Evolutionary conservation across 2,797 vertebrate species (phyloP).

Genomic region (Coilia nasus): DNA sequence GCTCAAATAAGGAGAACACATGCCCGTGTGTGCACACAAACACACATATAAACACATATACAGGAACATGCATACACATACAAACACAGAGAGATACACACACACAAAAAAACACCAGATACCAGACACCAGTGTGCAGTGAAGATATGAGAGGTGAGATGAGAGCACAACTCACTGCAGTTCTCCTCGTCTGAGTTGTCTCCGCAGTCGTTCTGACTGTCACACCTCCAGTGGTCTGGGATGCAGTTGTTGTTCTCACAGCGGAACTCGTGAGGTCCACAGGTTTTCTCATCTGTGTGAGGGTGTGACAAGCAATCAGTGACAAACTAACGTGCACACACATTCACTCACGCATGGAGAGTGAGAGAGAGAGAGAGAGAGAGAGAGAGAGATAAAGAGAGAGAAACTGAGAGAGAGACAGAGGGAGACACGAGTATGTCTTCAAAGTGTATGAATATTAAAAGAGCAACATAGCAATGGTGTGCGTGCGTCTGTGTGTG

Average conservation of each 20-base stretch:
- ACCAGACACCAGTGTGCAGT: neutral
- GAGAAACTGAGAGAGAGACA: slow-evolving; percentile 59
- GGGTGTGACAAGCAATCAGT: slow-evolving; percentile 66
- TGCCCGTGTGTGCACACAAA: no score
- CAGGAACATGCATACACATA: neutral
- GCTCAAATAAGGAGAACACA: neutral
- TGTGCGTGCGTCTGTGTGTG: slow-evolving; percentile 35
- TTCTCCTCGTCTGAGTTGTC: slow-evolving; percentile 97
- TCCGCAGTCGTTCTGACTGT: slow-evolving; percentile 97
- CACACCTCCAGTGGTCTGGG: slow-evolving; percentile 97
- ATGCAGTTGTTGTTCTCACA: slow-evolving; percentile 99
- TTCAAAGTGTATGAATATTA: slow-evolving; percentile 81
- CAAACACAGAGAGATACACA: neutral
- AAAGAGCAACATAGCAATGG: slow-evolving; percentile 49
- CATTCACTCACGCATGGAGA: neutral
- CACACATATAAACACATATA: neutral
- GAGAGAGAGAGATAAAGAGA: slow-evolving; percentile 17
- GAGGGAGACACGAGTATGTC: slow-evolving; percentile 75
- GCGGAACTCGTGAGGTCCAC: slow-evolving; percentile 96
- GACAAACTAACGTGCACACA: slow-evolving; percentile 37
- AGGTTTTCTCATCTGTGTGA: slow-evolving; percentile 94
- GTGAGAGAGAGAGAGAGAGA: neutral
- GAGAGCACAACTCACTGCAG: slow-evolving; percentile 87
- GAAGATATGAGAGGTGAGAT: no score
- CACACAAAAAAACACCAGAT: neutral